These are phyloP conservation scores for Sinella curviseta DNA, from an alignment of 1,140 invertebrate genomes.

Conservation along the genomic window DNA sequence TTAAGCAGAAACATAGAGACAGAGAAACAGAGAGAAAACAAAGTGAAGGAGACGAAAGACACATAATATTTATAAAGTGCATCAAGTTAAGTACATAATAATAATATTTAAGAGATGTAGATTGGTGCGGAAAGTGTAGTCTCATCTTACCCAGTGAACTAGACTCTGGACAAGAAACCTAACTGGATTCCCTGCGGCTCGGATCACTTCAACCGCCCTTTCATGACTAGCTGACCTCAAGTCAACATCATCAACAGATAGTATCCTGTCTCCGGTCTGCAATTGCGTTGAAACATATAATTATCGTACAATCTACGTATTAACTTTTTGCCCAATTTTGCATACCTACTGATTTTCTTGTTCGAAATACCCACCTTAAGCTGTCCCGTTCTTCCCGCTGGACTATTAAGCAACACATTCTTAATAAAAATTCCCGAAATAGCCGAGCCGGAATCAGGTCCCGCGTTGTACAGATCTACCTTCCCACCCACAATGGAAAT, in stretches of 20 bases:
- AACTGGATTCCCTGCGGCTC: conserved; percentile 85
- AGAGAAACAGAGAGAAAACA: background rate
- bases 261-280: conserved; percentile 83
- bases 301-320: too few relatives aligned
- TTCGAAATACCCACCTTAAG: conserved; percentile 67
- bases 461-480: conserved; percentile 63
- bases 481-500: conserved; percentile 97
- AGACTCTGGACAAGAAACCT: conserved; percentile 90
- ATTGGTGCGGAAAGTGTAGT: conserved; percentile 6
- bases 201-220: conserved; percentile 91
- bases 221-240: conserved; percentile 88
- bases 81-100: too few relatives aligned
- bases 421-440: conserved; percentile 97
- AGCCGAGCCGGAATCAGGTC: conserved; percentile 56
- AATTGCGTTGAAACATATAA: conserved; percentile 52
- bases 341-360: conserved; percentile 19
- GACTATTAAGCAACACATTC: conserved; percentile 90
- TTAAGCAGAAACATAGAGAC: conserved; percentile 1
- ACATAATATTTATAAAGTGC: background rate
- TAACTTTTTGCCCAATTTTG: too few relatives aligned
- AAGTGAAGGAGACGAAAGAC: background rate
- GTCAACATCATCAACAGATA: conserved; percentile 91
- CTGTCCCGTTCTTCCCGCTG: conserved; percentile 84
- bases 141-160: conserved; percentile 72
- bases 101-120: background rate